A percentile compares a stretch with the other conserved stretches of the same genome.
Evolutionary conservation across 2,113 vertebrate genomes (phyloP).

Genomic region (Cervus canadensis): DNA sequence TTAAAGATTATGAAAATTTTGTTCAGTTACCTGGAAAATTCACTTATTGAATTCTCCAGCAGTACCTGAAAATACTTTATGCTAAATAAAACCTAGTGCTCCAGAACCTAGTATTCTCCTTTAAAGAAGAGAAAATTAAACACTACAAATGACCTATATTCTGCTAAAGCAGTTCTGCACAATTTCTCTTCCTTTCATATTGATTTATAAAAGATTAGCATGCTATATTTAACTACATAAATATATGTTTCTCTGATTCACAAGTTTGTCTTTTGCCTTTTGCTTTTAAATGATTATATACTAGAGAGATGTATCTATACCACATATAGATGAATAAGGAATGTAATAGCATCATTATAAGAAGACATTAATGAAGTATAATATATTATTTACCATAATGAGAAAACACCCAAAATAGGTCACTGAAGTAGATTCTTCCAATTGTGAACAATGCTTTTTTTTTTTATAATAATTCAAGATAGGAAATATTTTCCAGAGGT

Average conservation of each 20-base stretch:
- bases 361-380: slow-evolving; percentile 26
- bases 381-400: slow-evolving; percentile 42
- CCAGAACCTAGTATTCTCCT: background rate
- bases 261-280: background rate
- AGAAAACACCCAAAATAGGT: slow-evolving; percentile 57
- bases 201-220: slow-evolving; percentile 39
- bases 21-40: background rate
- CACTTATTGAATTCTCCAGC: background rate
- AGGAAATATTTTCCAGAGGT: slow-evolving; percentile 73
- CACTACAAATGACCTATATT: background rate
- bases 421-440: slow-evolving; percentile 22
- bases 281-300: slow-evolving; percentile 21
- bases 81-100: background rate
- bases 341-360: background rate
- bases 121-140: slow-evolving; percentile 7
- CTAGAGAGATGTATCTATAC: background rate
- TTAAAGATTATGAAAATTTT: background rate
- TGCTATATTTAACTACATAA: slow-evolving; percentile 22
- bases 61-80: background rate
- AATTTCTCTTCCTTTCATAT: slow-evolving; percentile 32
- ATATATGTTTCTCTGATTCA: slow-evolving; percentile 14
- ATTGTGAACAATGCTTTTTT: slow-evolving; percentile 56
- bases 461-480: slow-evolving; percentile 69
- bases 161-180: slow-evolving; percentile 9
- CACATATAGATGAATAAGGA: background rate